Base-by-base conservation (phyloP, 2,113 vertebrate species). In the Microcebus lehilahytsara region DNA sequence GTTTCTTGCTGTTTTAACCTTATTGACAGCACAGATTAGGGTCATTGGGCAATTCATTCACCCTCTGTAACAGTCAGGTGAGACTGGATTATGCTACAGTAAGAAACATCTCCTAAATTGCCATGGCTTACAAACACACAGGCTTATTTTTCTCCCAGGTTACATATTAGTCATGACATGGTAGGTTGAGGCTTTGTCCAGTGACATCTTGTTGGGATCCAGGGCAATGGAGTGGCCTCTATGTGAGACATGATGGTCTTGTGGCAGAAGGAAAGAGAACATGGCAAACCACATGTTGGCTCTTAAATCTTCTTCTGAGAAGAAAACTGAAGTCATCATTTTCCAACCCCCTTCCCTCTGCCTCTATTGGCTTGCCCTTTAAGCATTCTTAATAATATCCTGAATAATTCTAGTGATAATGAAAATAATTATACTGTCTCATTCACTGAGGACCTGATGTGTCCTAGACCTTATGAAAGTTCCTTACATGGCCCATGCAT, bases 61-160 rank as follows among this genome's bases (percentile, higher is more conserved):
- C 27, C 77, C n/a, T 49, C 40, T 67, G 58, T 51, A 81, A 42
- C 23, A 89, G 92, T 94, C 80, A 94, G 91, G 77, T 40, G 49
- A 91, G 71, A 40, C 27, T 66, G 51, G 25, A 14, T 64, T n/a
- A 14, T 77, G 90, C 69, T 72, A 13, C 56, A 32, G 46, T 86
- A 90, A 97, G 93, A 95, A 87, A 71, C 40, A 88, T 87, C 42
- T 72, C 78, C 67, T 37, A 11, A 66, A 27, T 32, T 32, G 58
- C 51, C 60, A 2, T 56, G 66, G 72, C 14, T 88, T 42, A 5
- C 30, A 67, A 30, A 42, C 46, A 58, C 12, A 6, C 22, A 23
- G 42, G 74, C 56, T 85, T 85, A 83, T 40, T 83, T 96, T 67
- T 94, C 22, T 27, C 2, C 67, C n/a, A 1, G 34, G 49, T 40